Base-by-base conservation (phyloP, 2,113 vertebrate species). In the Syngnathus scovelli region DNA sequence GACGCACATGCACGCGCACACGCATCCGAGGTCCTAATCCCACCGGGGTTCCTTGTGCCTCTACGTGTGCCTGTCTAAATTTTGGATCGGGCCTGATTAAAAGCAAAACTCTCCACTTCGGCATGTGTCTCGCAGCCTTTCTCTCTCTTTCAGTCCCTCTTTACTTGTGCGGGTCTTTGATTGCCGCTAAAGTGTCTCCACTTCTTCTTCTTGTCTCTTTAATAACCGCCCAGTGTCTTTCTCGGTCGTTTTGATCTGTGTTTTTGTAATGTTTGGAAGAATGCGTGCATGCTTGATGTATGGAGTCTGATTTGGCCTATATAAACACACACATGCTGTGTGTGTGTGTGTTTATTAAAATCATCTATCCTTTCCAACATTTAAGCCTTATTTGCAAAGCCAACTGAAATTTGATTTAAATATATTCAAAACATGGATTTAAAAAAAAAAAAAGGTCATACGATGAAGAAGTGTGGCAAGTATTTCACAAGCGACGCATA, bases 81-180 rank as follows among this genome's bases (percentile, higher is more conserved):
- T 85, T 88, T 86, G 83, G 81, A 87, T 87, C 68, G 71, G 38
- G 72, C 68, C 83, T 89, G 85, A 88, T 88, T 88, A 87, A 79
- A 89, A 85, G 77, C 80, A 74, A 43, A 79, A 72, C 67, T 69
- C 78, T 75, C 63, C 7, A 46, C 61, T 55, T 80, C 58, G 71
- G 37, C 39, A 58, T 68, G 0, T 70, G 51, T 77, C 49, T 72
- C 52, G 49, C 36, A 37, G 37, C 66, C 51, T 70, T 52, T 56
- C 51, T 60, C 65, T 55, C 21, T 8, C 23, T 37, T 39, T 15
- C 56, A 55, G 43, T 67, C 58, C 39, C 16, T 76, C 67, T 81
- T 69, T 70, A 64, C 66, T 79, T 21, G 61, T 70, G 69, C 46
- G 8, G 43, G 43, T 83, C 82, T 84, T 83, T 89, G 82, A 86